Conservation (phyloP, 2,797 vertebrate genomes). For the Muscicapa comitata region DNA sequence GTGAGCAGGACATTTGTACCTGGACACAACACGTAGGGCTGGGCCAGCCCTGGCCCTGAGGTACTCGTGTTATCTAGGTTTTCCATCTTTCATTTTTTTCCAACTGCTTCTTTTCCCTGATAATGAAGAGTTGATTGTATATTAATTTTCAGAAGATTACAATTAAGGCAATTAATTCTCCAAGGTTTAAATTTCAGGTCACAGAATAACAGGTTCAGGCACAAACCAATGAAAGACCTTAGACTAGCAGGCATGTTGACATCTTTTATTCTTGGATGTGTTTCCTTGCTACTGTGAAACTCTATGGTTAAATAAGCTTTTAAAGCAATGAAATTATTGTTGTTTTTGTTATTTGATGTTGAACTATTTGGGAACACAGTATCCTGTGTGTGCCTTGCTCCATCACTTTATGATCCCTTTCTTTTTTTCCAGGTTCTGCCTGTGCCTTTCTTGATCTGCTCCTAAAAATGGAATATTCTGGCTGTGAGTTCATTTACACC, state of each 20-base stretch:
- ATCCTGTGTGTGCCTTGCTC: not conserved
- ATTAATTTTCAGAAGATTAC: constrained; percentile 1
- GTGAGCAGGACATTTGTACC: accelerated
- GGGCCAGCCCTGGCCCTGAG: not conserved
- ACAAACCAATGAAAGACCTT: not conserved
- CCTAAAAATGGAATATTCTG: not conserved
- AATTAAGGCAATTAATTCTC: not conserved
- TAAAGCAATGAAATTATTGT: not conserved
- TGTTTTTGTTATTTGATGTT: constrained; percentile 26
- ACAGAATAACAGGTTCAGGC: not conserved
- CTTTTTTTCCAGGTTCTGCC: not conserved
- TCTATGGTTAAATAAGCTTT: not conserved
- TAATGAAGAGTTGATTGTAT: not conserved
- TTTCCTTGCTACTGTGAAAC: not conserved
- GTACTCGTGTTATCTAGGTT: not conserved
- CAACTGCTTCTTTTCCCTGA: not conserved
- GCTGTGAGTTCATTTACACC: not conserved
- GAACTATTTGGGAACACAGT: not conserved
- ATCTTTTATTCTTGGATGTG: not conserved
- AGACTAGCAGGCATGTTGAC: not conserved
- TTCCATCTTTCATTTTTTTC: not conserved
- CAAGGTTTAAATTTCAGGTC: not conserved
- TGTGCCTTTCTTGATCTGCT: not conserved
- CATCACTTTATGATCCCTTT: not conserved
- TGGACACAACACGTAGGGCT: accelerated